These are phyloP conservation scores for Rhynchotus rufescens DNA, from an alignment of 2,797 vertebrate species.

Conservation along the genomic window DNA sequence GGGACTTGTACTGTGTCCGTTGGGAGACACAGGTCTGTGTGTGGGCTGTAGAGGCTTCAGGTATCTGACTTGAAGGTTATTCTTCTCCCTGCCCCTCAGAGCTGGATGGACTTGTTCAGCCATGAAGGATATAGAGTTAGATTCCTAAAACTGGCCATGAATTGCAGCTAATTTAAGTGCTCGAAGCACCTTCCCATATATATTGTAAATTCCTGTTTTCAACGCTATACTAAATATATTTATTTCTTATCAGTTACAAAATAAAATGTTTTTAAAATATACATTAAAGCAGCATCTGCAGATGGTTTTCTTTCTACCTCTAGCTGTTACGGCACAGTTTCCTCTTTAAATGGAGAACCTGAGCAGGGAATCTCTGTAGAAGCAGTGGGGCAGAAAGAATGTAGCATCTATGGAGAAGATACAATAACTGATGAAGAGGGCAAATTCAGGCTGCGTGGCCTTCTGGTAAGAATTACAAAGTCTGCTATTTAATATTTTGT, in stretches of 20 bases:
- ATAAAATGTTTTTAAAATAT: not conserved
- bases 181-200: not conserved
- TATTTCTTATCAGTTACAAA: not conserved
- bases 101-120: not conserved
- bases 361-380: constrained; percentile 94
- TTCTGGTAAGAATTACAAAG: constrained; percentile 86
- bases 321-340: constrained; percentile 94
- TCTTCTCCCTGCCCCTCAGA: not conserved
- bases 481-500: not conserved
- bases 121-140: not conserved
- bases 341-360: constrained; percentile 93
- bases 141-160: not conserved
- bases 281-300: not conserved
- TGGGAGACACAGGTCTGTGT: not conserved
- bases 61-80: not conserved
- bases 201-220: not conserved
- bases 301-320: not conserved
- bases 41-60: not conserved
- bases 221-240: not conserved
- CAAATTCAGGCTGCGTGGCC: constrained; percentile 92
- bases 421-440: constrained; percentile 95
- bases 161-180: not conserved
- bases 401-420: constrained; percentile 94
- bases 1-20: not conserved
- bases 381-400: constrained; percentile 92